Conservation (phyloP, 2,797 vertebrate species). For the Hozukius guyotensis region DNA sequence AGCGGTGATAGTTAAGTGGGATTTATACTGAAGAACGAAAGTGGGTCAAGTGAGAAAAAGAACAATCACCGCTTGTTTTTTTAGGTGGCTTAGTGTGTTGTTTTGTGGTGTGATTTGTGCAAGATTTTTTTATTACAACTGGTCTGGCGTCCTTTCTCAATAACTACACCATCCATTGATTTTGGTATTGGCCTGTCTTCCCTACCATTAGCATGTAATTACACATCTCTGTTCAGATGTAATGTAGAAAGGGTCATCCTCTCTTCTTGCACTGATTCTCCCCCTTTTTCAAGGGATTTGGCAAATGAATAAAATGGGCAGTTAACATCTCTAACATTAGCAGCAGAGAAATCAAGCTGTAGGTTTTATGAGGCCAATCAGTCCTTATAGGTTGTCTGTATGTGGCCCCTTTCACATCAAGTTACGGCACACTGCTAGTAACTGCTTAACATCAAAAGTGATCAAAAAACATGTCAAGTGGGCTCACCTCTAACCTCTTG, state of each 20-base stretch:
- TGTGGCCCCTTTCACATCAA: background rate
- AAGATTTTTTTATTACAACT: constrained; percentile 9
- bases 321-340: background rate
- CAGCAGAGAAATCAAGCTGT: background rate
- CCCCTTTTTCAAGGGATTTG: background rate
- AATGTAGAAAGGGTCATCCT: background rate
- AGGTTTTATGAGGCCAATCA: background rate
- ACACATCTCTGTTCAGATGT: constrained; percentile 10
- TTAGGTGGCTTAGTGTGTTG: constrained; percentile 35
- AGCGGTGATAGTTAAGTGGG: constrained; percentile 31
- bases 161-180: constrained; percentile 18
- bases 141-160: constrained; percentile 19
- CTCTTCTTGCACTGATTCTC: background rate
- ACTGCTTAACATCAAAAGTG: background rate
- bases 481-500: constrained; percentile 18
- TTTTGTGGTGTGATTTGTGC: constrained; percentile 32
- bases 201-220: constrained; percentile 29
- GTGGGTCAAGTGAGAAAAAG: constrained; percentile 34
- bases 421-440: background rate
- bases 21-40: constrained; percentile 29
- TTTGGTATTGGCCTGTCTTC: constrained; percentile 19
- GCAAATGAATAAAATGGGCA: background rate
- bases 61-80: constrained; percentile 39
- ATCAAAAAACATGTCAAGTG: constrained; percentile 13
- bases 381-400: background rate